phyloP scores from a whole-genome alignment of 2,888 invertebrate genomes.

The Leptinotarsa haldemani region DNA sequence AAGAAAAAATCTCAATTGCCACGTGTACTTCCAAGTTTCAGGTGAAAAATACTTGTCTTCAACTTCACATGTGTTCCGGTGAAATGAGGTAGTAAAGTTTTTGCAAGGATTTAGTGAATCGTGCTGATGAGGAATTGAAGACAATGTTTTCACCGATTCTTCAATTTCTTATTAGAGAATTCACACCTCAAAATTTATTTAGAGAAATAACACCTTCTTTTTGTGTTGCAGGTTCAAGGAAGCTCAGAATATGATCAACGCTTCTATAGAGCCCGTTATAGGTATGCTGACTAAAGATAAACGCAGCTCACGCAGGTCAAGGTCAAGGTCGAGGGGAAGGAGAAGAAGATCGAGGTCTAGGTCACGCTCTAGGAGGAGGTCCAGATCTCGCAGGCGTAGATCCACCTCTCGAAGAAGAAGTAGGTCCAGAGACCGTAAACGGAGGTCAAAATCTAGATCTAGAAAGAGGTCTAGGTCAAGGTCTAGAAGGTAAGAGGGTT shows the following conservation, averaged over 20 bases:
- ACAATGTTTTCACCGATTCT: too few relatives aligned
- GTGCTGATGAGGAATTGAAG: too few relatives aligned
- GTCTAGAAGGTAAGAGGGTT: constrained; percentile 45
- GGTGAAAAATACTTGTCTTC: too few relatives aligned
- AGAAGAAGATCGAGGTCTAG: constrained; percentile 74
- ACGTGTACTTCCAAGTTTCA: too few relatives aligned
- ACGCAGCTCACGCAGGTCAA: constrained; percentile 68
- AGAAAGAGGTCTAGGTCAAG: constrained; percentile 57
- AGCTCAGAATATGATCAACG: constrained; percentile 93
- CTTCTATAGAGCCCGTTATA: constrained; percentile 92
- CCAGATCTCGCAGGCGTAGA: constrained; percentile 55
- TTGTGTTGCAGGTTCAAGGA: constrained; percentile 77
- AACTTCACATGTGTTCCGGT: too few relatives aligned
- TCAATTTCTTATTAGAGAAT: too few relatives aligned
- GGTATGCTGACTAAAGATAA: constrained; percentile 89
- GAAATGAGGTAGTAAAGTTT: too few relatives aligned
- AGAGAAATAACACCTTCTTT: too few relatives aligned
- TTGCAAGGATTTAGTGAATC: too few relatives aligned
- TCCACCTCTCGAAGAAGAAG: constrained; percentile 73
- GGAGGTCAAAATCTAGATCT: constrained; percentile 69
- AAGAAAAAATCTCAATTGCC: too few relatives aligned
- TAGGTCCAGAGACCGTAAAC: constrained; percentile 71
- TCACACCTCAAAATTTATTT: too few relatives aligned
- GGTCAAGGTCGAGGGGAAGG: constrained; percentile 64
- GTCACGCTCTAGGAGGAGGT: constrained; percentile 65